Evolutionary conservation across 2,888 invertebrate genomes (phyloP).

Genomic region (Perizoma flavofasciatum): DNA sequence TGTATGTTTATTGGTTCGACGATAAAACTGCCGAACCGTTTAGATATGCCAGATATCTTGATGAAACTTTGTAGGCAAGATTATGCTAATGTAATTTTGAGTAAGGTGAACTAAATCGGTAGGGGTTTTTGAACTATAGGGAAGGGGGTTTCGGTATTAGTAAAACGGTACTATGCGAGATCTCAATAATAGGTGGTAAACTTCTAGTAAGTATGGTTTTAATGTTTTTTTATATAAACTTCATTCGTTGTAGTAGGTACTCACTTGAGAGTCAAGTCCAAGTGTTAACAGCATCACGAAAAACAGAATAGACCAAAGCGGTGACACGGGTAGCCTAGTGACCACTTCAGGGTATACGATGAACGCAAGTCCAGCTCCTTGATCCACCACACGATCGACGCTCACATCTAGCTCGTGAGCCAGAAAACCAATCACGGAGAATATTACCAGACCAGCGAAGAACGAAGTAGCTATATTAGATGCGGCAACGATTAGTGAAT

Average conservation of each 20-base stretch:
- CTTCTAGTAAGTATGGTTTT: no score
- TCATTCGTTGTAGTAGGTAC: neutral
- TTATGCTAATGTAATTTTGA: no score
- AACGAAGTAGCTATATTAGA: slow-evolving; percentile 91
- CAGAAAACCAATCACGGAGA: slow-evolving; percentile 92
- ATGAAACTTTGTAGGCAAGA: no score
- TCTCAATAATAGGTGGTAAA: no score
- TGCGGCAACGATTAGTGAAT: slow-evolving; percentile 89
- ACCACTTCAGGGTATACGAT: slow-evolving; percentile 94
- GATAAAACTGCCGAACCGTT: no score
- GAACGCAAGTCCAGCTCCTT: slow-evolving; percentile 91
- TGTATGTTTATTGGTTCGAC: no score
- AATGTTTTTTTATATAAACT: no score
- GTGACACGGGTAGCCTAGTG: slow-evolving; percentile 90
- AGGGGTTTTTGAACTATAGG: no score
- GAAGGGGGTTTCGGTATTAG: no score
- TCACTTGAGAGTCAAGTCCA: slow-evolving; percentile 88
- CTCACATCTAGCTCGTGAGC: slow-evolving; percentile 88
- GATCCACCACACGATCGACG: slow-evolving; percentile 89
- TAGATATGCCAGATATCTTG: no score
- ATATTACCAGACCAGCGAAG: slow-evolving; percentile 91
- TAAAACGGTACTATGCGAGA: no score
- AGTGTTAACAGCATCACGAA: slow-evolving; percentile 91
- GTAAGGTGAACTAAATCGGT: no score
- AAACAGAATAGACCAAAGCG: slow-evolving; percentile 92